Percentiles rank a stretch among this genome's conserved stretches.
Evolutionary conservation across 2,888 invertebrate species (phyloP).

Genomic region (Chelonus formosanus): DNA sequence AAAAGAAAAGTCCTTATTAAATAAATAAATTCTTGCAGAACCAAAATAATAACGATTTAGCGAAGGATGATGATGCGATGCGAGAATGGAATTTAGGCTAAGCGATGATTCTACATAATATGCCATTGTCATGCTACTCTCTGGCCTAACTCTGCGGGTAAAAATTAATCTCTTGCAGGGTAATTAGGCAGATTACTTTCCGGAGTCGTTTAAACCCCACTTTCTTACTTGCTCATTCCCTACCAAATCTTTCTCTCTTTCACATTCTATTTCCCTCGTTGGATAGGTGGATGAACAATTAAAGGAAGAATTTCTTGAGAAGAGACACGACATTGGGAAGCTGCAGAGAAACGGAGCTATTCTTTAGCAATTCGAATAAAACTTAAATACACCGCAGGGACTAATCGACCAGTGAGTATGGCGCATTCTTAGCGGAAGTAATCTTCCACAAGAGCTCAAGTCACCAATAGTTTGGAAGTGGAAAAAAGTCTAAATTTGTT

Average conservation of each 20-base stretch:
- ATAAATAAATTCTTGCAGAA: too few relatives aligned
- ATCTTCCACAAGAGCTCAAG: slow-evolving; percentile 39
- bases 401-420: slow-evolving; percentile 57
- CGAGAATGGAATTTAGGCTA: slow-evolving; percentile 1
- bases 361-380: slow-evolving; percentile 44
- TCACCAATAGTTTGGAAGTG: not conserved
- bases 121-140: slow-evolving; percentile 9
- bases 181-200: slow-evolving; percentile 65
- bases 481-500: not conserved
- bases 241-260: not conserved
- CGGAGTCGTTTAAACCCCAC: slow-evolving; percentile 59
- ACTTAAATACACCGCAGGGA: slow-evolving; percentile 56
- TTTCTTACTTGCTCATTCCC: slow-evolving; percentile 48
- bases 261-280: slow-evolving; percentile 26
- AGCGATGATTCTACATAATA: not conserved
- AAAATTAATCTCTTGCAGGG: slow-evolving; percentile 63
- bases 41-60: not conserved
- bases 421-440: slow-evolving; percentile 56
- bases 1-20: too few relatives aligned
- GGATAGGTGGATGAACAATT: slow-evolving; percentile 52
- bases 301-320: slow-evolving; percentile 58
- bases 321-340: slow-evolving; percentile 37
- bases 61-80: slow-evolving; percentile 12
- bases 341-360: slow-evolving; percentile 30
- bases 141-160: slow-evolving; percentile 37